phyloP scores from a whole-genome alignment of 2,113 vertebrate species.

The Cnemophilus loriae region DNA sequence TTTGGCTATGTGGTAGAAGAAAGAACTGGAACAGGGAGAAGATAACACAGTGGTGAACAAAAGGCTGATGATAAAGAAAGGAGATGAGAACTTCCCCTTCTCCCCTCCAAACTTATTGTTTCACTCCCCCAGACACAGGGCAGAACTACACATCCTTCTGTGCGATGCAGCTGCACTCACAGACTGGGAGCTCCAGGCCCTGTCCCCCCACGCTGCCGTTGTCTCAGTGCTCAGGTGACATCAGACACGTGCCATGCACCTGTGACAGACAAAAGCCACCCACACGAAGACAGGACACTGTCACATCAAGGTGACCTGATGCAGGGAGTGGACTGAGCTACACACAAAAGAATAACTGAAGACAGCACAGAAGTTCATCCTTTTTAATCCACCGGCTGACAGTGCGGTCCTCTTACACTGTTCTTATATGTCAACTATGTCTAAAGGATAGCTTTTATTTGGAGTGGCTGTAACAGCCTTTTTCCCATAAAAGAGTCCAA shows the following conservation, averaged over 20 bases:
- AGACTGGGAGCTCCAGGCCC: accelerated
- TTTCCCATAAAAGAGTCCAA: not conserved
- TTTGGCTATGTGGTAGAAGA: not conserved
- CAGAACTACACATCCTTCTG: not conserved
- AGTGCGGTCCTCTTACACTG: not conserved
- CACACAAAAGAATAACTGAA: not conserved
- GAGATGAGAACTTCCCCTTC: not conserved
- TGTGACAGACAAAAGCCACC: not conserved
- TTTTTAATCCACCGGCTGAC: not conserved
- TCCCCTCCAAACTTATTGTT: not conserved
- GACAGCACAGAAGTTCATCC: not conserved
- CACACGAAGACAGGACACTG: not conserved
- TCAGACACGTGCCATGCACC: not conserved
- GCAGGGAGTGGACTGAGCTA: not conserved
- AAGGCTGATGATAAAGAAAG: not conserved
- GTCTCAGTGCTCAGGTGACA: not conserved
- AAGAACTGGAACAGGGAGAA: not conserved
- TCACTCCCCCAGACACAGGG: not conserved
- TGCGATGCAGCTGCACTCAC: not conserved
- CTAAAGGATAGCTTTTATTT: not conserved
- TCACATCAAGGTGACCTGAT: not conserved
- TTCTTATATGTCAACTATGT: accelerated
- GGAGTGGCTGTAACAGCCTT: not conserved
- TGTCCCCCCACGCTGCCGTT: accelerated
- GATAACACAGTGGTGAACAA: not conserved